Base-by-base conservation (phyloP, 2,888 invertebrate genomes). In the Macaria notata region DNA sequence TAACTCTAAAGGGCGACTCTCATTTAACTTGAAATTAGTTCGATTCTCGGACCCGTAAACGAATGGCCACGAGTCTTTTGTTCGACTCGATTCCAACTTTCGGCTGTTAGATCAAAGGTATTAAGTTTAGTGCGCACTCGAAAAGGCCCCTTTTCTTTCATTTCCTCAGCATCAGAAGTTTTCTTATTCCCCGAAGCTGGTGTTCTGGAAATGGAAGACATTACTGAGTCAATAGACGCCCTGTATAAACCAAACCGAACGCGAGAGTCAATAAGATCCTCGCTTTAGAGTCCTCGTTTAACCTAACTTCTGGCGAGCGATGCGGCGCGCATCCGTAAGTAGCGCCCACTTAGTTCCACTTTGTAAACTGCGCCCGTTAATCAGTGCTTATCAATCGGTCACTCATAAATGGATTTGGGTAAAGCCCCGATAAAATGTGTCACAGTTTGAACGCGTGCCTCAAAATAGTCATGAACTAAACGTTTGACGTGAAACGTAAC, bases 191-290 rank as follows among this genome's bases (percentile, higher is more conserved):
- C 77, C 74, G 79, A 79, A 83, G 82, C 83, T 81, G 82, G 81
- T 79, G 78, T 86, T 86, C 82, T 83, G 85, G 88, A 88, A 89
- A 88, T 87, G 86, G 86, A 84, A 78, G 84, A 86, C 86, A 88
- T 89, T 88, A 89, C 84, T 64, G 83, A 87, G 86, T 88, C 87
- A 87, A 88, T 88, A 86, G 87, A 82, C 77, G 79, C 75, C 74
- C 78, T 65, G 79, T 78, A 78, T 78, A 78, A 81, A 76, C 82
- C 67, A 63, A 65, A 67, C 65, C 63, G 82, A 79, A 81, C 75
- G 76, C 81, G 79, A 81, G 83, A 84, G 82, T 84, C 85, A 84
- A 85, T 86, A 83, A 81, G 84, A 79, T 75, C 76, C 79, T 73
- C 75, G 81, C 79, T 83, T 82, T 80, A 78, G 79, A 81, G 76